Conservation (phyloP, 2,888 invertebrate species). For the Apotomis betuletana region DNA sequence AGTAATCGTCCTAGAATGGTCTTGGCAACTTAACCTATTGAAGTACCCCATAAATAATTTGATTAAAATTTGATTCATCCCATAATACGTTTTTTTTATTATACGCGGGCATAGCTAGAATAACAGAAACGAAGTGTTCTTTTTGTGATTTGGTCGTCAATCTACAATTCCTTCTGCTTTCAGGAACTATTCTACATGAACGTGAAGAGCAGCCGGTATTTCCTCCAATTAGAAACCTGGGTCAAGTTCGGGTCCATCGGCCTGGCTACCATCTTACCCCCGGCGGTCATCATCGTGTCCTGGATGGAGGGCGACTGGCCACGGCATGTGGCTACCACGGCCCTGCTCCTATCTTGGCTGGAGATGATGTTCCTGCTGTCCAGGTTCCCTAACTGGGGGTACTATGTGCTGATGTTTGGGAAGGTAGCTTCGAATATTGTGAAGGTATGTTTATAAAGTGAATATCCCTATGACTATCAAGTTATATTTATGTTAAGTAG, state of each 20-base stretch:
- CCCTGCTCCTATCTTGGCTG: constrained; percentile 81
- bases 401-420: constrained; percentile 85
- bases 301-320: constrained; percentile 67
- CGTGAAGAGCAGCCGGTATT: constrained; percentile 76
- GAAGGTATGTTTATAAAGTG: constrained; percentile 64
- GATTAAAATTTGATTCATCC: too few relatives aligned
- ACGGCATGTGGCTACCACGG: constrained; percentile 78
- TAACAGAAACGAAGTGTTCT: too few relatives aligned
- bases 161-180: constrained; percentile 37
- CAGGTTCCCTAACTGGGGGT: constrained; percentile 83
- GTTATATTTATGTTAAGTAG: too few relatives aligned
- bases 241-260: constrained; percentile 79
- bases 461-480: too few relatives aligned
- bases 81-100: too few relatives aligned
- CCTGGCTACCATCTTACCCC: constrained; percentile 72
- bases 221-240: constrained; percentile 82
- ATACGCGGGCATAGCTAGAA: too few relatives aligned
- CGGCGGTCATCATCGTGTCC: constrained; percentile 57
- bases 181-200: constrained; percentile 82
- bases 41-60: too few relatives aligned
- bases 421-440: constrained; percentile 82
- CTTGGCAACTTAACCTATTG: too few relatives aligned
- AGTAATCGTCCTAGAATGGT: too few relatives aligned
- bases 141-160: too few relatives aligned
- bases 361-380: constrained; percentile 84